Evolutionary conservation across 2,113 vertebrate species (phyloP), one percentile per base, ranked within the genome.

Genomic region (Muntiacus muntjak): DNA sequence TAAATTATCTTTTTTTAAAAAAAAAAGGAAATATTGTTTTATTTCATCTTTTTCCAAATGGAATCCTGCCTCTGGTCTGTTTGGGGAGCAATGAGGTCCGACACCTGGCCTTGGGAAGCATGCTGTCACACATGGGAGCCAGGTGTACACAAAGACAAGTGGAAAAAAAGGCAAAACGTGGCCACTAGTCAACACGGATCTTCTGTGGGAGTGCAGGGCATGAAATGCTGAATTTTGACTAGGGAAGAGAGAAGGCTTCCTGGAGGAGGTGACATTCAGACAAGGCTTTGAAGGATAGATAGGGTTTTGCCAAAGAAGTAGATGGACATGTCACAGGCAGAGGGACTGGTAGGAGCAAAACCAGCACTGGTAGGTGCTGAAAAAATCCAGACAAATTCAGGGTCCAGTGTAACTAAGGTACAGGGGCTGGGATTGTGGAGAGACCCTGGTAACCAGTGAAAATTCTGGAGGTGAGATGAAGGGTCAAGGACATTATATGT

Each of bases 1-100:
- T 91, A 67, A 98, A 94, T 94, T 52, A 79, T 28, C 89, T 92
- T 30, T 78, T 45, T 95, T 90, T 0, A 33, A 58, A 40, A n/a
- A 50, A n/a, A 58, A 55, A 4, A 57, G 33, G 30, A 96, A 30
- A 36, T 43, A 74, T 19, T 33, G 6, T 19, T 84, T 97, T 92
- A 67, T 97, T 81, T 83, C 71, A 17, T 58, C 19, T 79, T 17
- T 95, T 93, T 79, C 79, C 95, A 83, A 40, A 40, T 91, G 50
- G 54, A 79, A 81, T 76, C 64, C 67, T 58, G 28, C 33, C 50
- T 47, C 60, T 67, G 94, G 47, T 50, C 19, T 78, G n/a, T 92
- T 94, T 58, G 12, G 83, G 64, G 47, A 78, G 21, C 21, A 30
- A 21, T 15, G 21, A 79, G 17, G 33, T n/a, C 60, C 28, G 23